Conservation (phyloP, 1,140 invertebrate genomes). For the Lethrus apterus region DNA sequence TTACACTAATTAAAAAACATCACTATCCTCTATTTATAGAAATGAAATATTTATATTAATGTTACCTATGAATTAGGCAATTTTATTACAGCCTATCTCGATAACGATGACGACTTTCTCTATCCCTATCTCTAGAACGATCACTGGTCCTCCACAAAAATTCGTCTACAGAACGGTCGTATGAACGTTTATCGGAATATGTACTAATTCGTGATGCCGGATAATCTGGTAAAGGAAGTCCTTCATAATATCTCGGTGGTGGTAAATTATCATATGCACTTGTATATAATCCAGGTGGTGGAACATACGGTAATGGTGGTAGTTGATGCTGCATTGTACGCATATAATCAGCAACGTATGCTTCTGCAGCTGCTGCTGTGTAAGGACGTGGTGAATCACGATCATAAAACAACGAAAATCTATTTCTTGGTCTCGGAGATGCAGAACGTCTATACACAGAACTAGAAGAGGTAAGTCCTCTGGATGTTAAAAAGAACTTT, state of each 20-base stretch:
- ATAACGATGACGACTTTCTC: slow-evolving; percentile 30
- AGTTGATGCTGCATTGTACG: slow-evolving; percentile 72
- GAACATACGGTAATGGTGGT: slow-evolving; percentile 61
- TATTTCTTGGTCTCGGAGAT: slow-evolving; percentile 45
- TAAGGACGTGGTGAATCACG: slow-evolving; percentile 40
- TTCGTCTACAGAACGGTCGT: slow-evolving; percentile 85
- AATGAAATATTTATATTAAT: slow-evolving; percentile 6
- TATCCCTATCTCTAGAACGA: slow-evolving; percentile 45
- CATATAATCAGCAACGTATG: slow-evolving; percentile 72
- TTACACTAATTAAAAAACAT: slow-evolving; percentile 12
- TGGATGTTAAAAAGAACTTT: slow-evolving; percentile 45
- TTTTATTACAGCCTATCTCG: slow-evolving; percentile 23
- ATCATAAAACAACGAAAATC: slow-evolving; percentile 35
- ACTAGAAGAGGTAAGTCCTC: slow-evolving; percentile 42
- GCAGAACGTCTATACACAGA: slow-evolving; percentile 50
- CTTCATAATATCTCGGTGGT: slow-evolving; percentile 72
- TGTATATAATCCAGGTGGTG: slow-evolving; percentile 52
- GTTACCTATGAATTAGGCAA: no score
- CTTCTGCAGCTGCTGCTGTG: slow-evolving; percentile 60
- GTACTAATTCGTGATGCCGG: slow-evolving; percentile 46
- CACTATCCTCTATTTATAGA: slow-evolving; percentile 7
- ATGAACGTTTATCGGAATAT: slow-evolving; percentile 67
- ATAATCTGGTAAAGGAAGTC: slow-evolving; percentile 56
- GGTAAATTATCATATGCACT: slow-evolving; percentile 61
- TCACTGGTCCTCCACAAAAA: slow-evolving; percentile 78